phyloP scores from a whole-genome alignment of 37 sponge, comb jelly and placozoan species.

The Oopsacas minuta region DNA sequence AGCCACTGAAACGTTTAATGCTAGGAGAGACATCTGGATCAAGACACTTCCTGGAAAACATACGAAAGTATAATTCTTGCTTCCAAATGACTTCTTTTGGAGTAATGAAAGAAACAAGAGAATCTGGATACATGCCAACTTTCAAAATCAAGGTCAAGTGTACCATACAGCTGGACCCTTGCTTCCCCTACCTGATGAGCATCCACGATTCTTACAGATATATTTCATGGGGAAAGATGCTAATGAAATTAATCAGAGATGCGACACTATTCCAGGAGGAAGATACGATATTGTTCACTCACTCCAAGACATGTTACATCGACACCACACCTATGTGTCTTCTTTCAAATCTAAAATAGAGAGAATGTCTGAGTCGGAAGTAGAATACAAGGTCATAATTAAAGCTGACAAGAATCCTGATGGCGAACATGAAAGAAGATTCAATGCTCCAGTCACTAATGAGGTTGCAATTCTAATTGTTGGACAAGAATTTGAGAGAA shows the following conservation, averaged over 20 bases:
- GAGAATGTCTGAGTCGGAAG: background rate
- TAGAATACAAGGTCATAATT: conserved; percentile 21
- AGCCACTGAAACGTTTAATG: background rate
- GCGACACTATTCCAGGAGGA: background rate
- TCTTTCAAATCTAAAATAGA: conserved; percentile 16
- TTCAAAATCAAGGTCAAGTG: conserved; percentile 35
- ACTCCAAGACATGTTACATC: conserved; percentile 18
- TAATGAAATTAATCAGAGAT: background rate
- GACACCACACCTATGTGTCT: background rate
- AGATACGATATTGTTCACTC: background rate
- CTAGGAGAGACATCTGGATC: conserved; percentile 14
- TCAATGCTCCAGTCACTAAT: conserved; percentile 26
- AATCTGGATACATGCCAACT: conserved; percentile 30
- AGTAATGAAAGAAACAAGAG: background rate
- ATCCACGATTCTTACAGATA: conserved; percentile 26
- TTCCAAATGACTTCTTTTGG: conserved; percentile 24
- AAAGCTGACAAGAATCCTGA: conserved; percentile 21
- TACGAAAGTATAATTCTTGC: background rate
- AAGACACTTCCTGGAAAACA: conserved; percentile 15
- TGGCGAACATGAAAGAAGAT: conserved; percentile 25
- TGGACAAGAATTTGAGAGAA: conserved; percentile 26
- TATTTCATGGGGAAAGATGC: conserved; percentile 21
- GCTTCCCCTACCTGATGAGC: conserved; percentile 26
- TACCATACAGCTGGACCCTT: conserved; percentile 28
- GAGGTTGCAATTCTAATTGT: conserved; percentile 24